Evolutionary conservation across 1,140 invertebrate genomes (phyloP), one percentile per base, ranked within the genome.

Genomic region (Battus philenor): DNA sequence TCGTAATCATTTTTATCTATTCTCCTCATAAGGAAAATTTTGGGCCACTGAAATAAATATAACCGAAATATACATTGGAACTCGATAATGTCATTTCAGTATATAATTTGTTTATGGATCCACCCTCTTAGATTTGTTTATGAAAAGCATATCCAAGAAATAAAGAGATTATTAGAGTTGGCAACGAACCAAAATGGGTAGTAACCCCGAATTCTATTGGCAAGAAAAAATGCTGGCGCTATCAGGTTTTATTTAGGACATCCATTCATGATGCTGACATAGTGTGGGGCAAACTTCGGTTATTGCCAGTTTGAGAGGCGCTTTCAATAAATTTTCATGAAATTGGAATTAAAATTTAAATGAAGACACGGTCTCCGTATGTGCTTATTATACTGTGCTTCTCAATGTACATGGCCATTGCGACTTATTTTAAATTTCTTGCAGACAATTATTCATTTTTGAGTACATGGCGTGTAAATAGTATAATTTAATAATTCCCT

Each of bases 151-250:
- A 41, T 41, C 24, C 26, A 29, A 41, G 29, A 26, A 29, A 41
- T 41, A 44, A 38, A 55, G 52, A 47, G 48, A 41, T 51, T 59
- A 56, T 60, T 53, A 53, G 39, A 47, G 45, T 53, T 60, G 58
- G 58, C 58, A 43, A 11, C 8, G 17, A 32, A 50, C 51, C 58
- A 60, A 60, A 49, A 47, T 36, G 16, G 53, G 27, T 33, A 41
- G 38, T 29, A 41, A 49, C 50, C 36, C 33, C 22, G 44, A 45
- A 56, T 53, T 53, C 47, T 56, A 60, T 59, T 60, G 58, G 53
- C 58, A 60, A 56, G 58, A 60, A 60, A 60, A 60, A 60, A 56
- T 53, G 58, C 58, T 53, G 47, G 50, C 39, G 54, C 47, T 41
- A 47, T 52, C 47, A 34, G 31, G 41, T 30, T 44, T 30, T 48